Evolutionary conservation across 2,113 vertebrate genomes (phyloP).

Genomic region (Triplophysa siluroides): DNA sequence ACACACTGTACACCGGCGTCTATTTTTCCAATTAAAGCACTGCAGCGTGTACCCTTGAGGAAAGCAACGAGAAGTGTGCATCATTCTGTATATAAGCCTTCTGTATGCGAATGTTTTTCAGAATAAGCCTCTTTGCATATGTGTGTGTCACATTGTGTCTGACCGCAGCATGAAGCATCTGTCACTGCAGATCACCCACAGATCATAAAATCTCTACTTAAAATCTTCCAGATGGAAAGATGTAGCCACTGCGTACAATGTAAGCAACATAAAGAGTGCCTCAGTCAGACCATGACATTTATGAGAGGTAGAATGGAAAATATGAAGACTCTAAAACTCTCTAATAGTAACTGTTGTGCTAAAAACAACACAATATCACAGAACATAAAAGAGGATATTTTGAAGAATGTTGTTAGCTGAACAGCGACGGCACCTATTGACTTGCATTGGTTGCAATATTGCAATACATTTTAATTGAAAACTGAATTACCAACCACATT

Average conservation of each 20-base stretch:
- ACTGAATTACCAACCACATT: too few relatives aligned
- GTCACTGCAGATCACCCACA: slow-evolving; percentile 54
- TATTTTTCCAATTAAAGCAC: slow-evolving; percentile 24
- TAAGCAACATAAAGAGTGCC: neutral
- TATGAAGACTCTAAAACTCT: too few relatives aligned
- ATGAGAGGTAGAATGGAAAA: neutral
- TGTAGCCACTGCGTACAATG: neutral
- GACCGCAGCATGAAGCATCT: slow-evolving; percentile 4
- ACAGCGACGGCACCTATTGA: too few relatives aligned
- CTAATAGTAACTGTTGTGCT: too few relatives aligned
- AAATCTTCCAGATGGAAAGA: slow-evolving; percentile 29
- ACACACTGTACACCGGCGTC: neutral
- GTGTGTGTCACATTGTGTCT: neutral
- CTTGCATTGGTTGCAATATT: too few relatives aligned
- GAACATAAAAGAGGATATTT: too few relatives aligned
- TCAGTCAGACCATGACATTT: neutral
- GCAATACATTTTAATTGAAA: too few relatives aligned
- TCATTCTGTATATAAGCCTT: neutral
- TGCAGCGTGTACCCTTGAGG: neutral
- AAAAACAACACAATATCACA: too few relatives aligned
- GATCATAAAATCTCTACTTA: slow-evolving; percentile 36
- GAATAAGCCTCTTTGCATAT: neutral
- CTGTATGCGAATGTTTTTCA: neutral
- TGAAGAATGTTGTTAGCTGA: neutral
- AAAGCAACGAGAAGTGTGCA: neutral